Evolutionary conservation across 2,113 vertebrate genomes (phyloP), one percentile per base, ranked within the genome.

Genomic region (Pterocles orientalis): DNA sequence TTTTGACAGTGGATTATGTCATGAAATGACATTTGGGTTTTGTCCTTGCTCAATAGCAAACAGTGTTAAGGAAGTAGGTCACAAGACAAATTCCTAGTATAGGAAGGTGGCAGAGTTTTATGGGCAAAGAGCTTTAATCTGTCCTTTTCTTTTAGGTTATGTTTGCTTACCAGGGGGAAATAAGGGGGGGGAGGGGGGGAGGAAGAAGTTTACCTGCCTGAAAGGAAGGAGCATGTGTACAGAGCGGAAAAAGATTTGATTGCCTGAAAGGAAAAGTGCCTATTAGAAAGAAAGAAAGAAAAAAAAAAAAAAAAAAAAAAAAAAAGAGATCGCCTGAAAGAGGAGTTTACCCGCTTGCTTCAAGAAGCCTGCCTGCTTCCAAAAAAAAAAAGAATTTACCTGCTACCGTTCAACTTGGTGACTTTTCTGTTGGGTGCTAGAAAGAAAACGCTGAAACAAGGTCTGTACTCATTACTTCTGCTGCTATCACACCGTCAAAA

Each of bases 1-100:
- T 82, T 97, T 92, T 97, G 96, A 95, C 92, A 93, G 92, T 71
- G 92, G 95, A 94, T 96, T 96, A 94, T 92, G 94, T 91, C 0
- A 0, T 88, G 80, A 96, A 96, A 90, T 97, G 94, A 96, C 94
- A 94, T 94, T 77, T 93, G 79, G 47, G 79, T 86, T 94, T 96
- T 96, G 95, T 96, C 95, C 92, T 84, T 92, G 77, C 77, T 92
- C 94, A 93, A 94, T 34, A 93, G 92, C 88, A 95, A 95, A 86
- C 65, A 71, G 69, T 65, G 65, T 56, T 91, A 91, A 94, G 87
- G 90, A 91, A 95, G 54, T 69, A 89, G 90, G 95, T 88, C 92
- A 92, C 68, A 72, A 92, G 72, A 83, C 50, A 66, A 86, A 85
- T 83, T 94, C 86, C 84, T 85, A 86, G 50, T 45, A 19, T n/a